These are phyloP conservation scores for Amblyornis subalaris DNA, from an alignment of 2,113 vertebrate genomes.

Conservation along the genomic window DNA sequence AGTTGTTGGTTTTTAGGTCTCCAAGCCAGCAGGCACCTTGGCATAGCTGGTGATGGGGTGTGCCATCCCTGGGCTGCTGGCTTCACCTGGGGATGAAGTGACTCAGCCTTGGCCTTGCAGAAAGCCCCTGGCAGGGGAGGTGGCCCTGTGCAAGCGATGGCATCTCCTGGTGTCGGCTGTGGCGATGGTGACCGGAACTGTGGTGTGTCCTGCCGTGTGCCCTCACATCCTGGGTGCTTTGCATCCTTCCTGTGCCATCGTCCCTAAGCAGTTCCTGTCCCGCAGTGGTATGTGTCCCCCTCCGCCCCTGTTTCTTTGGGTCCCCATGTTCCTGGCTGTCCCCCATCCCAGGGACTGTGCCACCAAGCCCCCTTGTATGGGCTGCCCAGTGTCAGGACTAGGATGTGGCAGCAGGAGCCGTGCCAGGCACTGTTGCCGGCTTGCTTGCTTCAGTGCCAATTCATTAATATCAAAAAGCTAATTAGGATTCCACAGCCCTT, in stretches of 20 bases:
- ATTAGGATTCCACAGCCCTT: slow-evolving; percentile 52
- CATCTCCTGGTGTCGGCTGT: not conserved
- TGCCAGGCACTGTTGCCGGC: not conserved
- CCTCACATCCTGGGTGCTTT: not conserved
- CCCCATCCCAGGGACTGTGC: not conserved
- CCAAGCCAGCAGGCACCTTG: not conserved
- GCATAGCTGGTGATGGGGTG: not conserved
- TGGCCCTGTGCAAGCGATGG: not conserved
- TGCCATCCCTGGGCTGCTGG: not conserved
- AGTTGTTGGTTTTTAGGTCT: not conserved
- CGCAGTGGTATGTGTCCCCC: accelerated
- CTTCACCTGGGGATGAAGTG: not conserved
- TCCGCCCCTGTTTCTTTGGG: not conserved
- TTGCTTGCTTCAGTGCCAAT: not conserved
- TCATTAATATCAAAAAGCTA: slow-evolving; percentile 44
- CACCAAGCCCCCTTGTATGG: not conserved
- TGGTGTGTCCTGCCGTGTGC: accelerated
- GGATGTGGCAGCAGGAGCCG: not conserved
- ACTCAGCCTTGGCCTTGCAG: not conserved
- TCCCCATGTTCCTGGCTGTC: not conserved
- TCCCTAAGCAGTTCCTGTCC: not conserved
- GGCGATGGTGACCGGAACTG: not conserved
- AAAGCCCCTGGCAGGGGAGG: not conserved
- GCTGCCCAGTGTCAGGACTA: not conserved
- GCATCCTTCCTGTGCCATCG: not conserved